A percentile compares a stretch with the other conserved stretches of the same genome.
Evolutionary conservation across 2,797 vertebrate species (phyloP).

Genomic region (Chelon auratus): DNA sequence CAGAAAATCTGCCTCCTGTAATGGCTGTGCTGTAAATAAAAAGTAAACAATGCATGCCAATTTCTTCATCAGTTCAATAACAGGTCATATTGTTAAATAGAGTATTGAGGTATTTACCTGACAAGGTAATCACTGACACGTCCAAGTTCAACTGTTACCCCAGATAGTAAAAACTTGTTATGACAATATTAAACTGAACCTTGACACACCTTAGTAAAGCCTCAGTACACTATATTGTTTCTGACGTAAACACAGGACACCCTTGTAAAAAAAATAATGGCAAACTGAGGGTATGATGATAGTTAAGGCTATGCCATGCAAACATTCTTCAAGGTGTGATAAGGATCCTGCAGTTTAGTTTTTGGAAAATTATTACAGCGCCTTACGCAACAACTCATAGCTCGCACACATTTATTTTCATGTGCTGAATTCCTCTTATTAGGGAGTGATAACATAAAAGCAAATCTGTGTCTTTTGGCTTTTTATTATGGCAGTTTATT

Average conservation of each 20-base stretch:
- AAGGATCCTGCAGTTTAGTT: neutral
- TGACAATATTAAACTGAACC: constrained; percentile 68
- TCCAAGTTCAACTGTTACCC: constrained; percentile 31
- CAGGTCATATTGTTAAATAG: neutral
- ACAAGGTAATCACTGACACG: constrained; percentile 17
- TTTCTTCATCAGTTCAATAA: neutral
- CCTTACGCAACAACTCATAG: neutral
- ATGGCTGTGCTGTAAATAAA: neutral
- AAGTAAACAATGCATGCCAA: neutral
- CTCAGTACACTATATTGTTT: constrained; percentile 14
- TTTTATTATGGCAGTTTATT: constrained; percentile 6
- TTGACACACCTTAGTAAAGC: constrained; percentile 50
- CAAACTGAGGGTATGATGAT: neutral
- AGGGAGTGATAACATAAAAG: neutral
- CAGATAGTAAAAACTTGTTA: constrained; percentile 67
- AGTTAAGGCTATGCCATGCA: neutral
- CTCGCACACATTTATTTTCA: neutral
- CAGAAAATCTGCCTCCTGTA: neutral
- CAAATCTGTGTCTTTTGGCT: neutral
- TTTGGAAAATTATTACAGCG: too few species aligned
- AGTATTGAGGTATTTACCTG: neutral
- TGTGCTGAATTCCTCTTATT: neutral
- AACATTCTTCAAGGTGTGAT: neutral
- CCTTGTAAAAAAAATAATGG: constrained; percentile 9
- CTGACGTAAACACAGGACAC: constrained; percentile 24